These are phyloP conservation scores for Probaryconus sp. DNA, from an alignment of 1,140 invertebrate genomes.

Conservation along the genomic window DNA sequence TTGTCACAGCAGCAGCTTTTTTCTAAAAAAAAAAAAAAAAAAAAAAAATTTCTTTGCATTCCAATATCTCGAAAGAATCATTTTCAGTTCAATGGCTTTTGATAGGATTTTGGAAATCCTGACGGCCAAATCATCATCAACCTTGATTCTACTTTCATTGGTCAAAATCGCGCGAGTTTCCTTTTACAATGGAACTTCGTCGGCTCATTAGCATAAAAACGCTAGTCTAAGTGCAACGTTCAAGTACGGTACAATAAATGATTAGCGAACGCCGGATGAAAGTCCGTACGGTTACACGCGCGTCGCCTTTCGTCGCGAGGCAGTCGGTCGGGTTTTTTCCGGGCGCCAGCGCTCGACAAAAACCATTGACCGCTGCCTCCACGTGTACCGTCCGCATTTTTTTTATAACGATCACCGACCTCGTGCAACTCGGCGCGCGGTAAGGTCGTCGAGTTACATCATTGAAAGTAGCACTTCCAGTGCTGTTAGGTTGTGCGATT, in stretches of 20 bases:
- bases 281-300: conserved; percentile 65
- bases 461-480: conserved; percentile 63
- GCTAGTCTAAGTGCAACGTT: conserved; percentile 48
- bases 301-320: conserved; percentile 61
- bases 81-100: no score
- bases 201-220: conserved; percentile 46
- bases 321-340: conserved; percentile 60
- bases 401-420: conserved; percentile 78
- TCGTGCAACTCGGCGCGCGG: conserved; percentile 76
- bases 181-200: no score
- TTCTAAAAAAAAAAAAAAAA: conserved; percentile 66
- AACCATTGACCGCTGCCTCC: conserved; percentile 73
- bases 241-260: conserved; percentile 59
- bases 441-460: conserved; percentile 78
- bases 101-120: no score
- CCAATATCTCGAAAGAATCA: no score
- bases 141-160: no score
- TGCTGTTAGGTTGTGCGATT: conserved; percentile 38
- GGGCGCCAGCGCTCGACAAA: conserved; percentile 48
- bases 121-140: no score
- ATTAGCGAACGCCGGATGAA: conserved; percentile 36
- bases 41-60: no score
- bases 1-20: conserved; percentile 55
- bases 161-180: no score
- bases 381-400: conserved; percentile 75